phyloP scores from a whole-genome alignment of 2,888 invertebrate genomes.

The Quadriops clusia region DNA sequence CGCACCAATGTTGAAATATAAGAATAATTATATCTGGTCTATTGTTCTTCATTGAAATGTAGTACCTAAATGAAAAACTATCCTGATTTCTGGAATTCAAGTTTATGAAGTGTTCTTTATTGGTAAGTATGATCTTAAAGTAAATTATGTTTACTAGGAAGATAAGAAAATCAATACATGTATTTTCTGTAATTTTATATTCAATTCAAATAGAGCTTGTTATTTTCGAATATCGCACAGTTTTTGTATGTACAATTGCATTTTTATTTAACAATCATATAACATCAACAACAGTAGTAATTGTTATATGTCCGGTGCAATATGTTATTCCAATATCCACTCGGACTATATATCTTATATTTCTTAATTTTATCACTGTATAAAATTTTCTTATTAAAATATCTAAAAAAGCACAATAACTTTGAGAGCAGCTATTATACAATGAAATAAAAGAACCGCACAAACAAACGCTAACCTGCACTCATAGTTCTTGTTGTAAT shows the following conservation, averaged over 20 bases:
- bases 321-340: slow-evolving; percentile 9
- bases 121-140: too few species aligned
- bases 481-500: slow-evolving; percentile 15
- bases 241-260: slow-evolving; percentile 57
- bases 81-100: too few species aligned
- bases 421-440: slow-evolving; percentile 19
- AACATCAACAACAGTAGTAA: slow-evolving; percentile 58
- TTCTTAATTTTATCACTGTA: slow-evolving; percentile 24
- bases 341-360: slow-evolving; percentile 5
- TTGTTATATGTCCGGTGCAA: slow-evolving; percentile 19
- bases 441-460: slow-evolving; percentile 9
- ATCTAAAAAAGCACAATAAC: slow-evolving; percentile 25
- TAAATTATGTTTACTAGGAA: too few species aligned
- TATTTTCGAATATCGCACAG: slow-evolving; percentile 23
- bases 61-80: too few species aligned
- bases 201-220: slow-evolving; percentile 18
- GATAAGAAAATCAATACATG: too few species aligned
- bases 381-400: slow-evolving; percentile 26
- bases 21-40: too few species aligned
- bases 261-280: slow-evolving; percentile 59
- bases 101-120: too few species aligned
- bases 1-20: too few species aligned
- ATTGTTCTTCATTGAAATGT: too few species aligned
- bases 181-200: too few species aligned
- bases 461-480: too few species aligned